Conservation (phyloP, 2,797 vertebrate genomes). For the Pygocentrus nattereri region DNA sequence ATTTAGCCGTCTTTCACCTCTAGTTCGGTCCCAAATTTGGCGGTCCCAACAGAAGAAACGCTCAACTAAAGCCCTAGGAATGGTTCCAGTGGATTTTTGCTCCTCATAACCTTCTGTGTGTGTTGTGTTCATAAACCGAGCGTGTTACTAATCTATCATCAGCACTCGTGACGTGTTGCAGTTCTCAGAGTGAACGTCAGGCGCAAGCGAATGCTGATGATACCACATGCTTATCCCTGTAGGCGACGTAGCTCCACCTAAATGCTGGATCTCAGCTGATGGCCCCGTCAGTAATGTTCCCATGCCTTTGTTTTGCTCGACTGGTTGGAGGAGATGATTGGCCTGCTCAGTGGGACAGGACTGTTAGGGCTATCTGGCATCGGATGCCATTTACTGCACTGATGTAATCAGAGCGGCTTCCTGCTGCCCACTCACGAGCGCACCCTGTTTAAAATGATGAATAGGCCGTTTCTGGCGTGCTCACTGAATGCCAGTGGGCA, state of each 20-base stretch:
- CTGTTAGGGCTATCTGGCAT: conserved; percentile 21
- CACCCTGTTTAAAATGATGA: neutral
- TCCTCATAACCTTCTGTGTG: neutral
- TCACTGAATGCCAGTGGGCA: neutral
- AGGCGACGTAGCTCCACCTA: neutral
- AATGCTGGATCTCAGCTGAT: neutral
- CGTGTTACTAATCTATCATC: conserved; percentile 18
- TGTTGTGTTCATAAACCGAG: neutral
- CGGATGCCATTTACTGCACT: conserved; percentile 25
- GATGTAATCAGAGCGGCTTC: conserved; percentile 19
- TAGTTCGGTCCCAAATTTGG: no score
- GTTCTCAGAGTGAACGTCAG: neutral
- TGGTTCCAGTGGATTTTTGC: conserved; percentile 28
- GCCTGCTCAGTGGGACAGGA: neutral
- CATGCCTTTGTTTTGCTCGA: neutral
- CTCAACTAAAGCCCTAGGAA: no score
- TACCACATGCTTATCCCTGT: neutral
- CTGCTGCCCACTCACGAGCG: conserved; percentile 28
- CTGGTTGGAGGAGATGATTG: conserved; percentile 20
- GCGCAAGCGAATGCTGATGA: neutral
- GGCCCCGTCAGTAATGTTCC: conserved; percentile 7
- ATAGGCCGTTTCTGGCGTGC: neutral
- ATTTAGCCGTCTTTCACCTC: no score
- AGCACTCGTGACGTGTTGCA: neutral
- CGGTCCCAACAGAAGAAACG: no score